phyloP scores from a whole-genome alignment of 2,113 vertebrate genomes.

The Aix galericulata region DNA sequence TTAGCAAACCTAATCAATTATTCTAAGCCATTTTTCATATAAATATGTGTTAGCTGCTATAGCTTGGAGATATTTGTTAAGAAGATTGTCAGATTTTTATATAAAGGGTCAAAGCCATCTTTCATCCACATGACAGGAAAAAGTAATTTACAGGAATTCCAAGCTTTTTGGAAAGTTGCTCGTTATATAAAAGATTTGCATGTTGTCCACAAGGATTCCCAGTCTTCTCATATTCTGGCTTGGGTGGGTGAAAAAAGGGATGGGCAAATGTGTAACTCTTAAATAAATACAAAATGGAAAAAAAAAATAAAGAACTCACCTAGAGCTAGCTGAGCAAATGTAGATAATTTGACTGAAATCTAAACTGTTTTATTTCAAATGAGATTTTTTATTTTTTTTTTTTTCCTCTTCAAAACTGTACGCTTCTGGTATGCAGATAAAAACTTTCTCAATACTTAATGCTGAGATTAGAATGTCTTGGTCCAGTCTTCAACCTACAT shows the following conservation, averaged over 20 bases:
- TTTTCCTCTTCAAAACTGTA: not conserved
- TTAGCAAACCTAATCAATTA: conserved; percentile 65
- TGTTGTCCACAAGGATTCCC: not conserved
- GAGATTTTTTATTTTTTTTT: not conserved
- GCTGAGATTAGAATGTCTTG: not conserved
- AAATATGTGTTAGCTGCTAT: conserved; percentile 26
- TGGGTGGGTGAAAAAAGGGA: not conserved
- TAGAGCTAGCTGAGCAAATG: not conserved
- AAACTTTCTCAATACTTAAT: not conserved
- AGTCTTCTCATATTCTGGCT: not conserved
- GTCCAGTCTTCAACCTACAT: not conserved
- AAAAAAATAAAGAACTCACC: not conserved
- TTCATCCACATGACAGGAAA: not conserved
- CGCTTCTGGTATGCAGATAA: not conserved
- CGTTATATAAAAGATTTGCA: not conserved
- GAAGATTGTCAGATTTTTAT: not conserved
- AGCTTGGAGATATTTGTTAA: conserved; percentile 48
- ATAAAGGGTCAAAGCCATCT: not conserved
- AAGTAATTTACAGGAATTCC: not conserved
- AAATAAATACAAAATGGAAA: not conserved
- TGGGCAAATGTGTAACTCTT: not conserved
- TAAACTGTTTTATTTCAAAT: not conserved
- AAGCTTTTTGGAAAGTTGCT: not conserved
- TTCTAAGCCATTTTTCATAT: conserved; percentile 50
- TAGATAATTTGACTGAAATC: not conserved